A percentile compares a stretch with the other conserved stretches of the same genome.
Evolutionary conservation across 2,797 vertebrate species (phyloP).

Genomic region (Scomberomorus guttatus): DNA sequence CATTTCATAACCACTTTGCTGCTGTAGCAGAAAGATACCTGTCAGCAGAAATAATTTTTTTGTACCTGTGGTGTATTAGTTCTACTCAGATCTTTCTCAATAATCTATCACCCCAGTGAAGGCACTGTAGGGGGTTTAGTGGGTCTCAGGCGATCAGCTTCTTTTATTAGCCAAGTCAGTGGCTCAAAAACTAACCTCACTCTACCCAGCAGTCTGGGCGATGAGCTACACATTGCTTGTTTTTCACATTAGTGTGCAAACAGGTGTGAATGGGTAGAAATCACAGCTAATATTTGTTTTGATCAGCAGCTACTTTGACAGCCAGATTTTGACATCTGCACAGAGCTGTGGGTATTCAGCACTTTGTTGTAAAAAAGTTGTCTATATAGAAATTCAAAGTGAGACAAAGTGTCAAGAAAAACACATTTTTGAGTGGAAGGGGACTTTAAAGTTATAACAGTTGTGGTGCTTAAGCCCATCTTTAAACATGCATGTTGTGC

Average conservation of each 20-base stretch:
- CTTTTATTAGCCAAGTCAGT: neutral
- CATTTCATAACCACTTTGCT: constrained; percentile 36
- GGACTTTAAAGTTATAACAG: too few relatives aligned
- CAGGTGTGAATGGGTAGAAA: neutral
- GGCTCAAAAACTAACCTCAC: neutral
- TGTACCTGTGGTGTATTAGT: constrained; percentile 8
- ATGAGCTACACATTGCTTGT: neutral
- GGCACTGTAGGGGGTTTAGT: neutral
- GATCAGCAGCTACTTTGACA: too few relatives aligned
- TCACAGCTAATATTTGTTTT: too few relatives aligned
- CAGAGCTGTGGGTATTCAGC: too few relatives aligned
- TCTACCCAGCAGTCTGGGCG: too few relatives aligned
- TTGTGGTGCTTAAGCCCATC: too few relatives aligned
- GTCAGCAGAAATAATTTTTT: constrained; percentile 40
- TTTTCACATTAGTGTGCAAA: neutral
- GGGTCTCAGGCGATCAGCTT: neutral
- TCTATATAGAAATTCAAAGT: too few relatives aligned
- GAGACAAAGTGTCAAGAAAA: too few relatives aligned
- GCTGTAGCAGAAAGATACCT: constrained; percentile 14
- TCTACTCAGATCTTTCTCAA: neutral
- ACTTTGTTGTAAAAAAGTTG: too few relatives aligned
- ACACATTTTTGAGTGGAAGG: too few relatives aligned
- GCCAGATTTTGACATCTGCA: too few relatives aligned
- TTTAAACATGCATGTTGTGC: too few relatives aligned
- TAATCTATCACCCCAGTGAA: neutral